Percentiles rank a stretch among this genome's conserved stretches.
Evolutionary conservation across 1,140 invertebrate species (phyloP).

Genomic region (Drosophila kohkoa): DNA sequence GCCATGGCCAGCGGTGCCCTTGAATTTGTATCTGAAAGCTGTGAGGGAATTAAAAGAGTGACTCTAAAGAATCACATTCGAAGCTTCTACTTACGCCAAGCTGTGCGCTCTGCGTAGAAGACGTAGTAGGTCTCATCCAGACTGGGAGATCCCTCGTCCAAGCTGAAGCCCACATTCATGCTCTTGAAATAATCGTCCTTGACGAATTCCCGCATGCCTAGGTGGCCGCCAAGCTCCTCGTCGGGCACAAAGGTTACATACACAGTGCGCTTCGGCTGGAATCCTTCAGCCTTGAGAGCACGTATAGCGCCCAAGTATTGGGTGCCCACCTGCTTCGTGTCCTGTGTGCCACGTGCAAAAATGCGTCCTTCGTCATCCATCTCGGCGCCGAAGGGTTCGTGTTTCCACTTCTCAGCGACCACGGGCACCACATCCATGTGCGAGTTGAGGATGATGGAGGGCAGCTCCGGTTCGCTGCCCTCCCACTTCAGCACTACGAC

Average conservation of each 20-base stretch:
- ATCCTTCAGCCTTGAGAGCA: conserved; percentile 87
- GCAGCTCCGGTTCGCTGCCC: conserved; percentile 88
- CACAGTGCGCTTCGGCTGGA: conserved; percentile 88
- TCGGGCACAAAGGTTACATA: conserved; percentile 94
- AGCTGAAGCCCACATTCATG: conserved; percentile 94
- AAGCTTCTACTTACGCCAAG: conserved; percentile 87
- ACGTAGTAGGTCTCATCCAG: conserved; percentile 88
- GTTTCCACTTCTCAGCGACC: conserved; percentile 87
- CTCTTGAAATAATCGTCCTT: conserved; percentile 90
- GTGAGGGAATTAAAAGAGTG: not conserved
- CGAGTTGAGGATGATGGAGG: conserved; percentile 91
- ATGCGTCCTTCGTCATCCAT: conserved; percentile 91
- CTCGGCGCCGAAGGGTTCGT: conserved; percentile 90
- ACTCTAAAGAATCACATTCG: not conserved
- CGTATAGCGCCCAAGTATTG: conserved; percentile 89
- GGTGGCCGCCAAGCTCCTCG: conserved; percentile 94
- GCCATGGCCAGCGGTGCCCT: conserved; percentile 95
- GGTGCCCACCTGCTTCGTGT: conserved; percentile 85
- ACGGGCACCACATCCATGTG: conserved; percentile 96
- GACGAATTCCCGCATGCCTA: conserved; percentile 94
- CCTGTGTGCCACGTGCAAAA: conserved; percentile 92
- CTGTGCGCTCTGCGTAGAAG: conserved; percentile 91
- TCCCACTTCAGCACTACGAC: conserved; percentile 91
- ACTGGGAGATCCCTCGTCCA: conserved; percentile 93
- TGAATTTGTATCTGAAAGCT: conserved; percentile 58